Evolutionary conservation across 2,797 vertebrate species (phyloP).

Genomic region (Micromesistius poutassou): DNA sequence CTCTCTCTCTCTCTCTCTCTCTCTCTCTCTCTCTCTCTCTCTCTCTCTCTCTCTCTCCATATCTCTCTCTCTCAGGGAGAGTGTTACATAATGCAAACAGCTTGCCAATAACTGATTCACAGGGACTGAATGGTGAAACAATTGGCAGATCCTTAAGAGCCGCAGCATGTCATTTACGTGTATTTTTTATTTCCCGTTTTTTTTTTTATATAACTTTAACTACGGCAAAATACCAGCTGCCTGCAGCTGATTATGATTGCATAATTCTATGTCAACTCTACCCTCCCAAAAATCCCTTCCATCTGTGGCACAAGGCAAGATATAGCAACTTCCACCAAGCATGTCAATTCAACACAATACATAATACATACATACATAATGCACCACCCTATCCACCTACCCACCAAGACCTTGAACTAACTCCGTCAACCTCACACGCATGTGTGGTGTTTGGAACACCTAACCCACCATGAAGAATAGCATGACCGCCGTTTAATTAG

Average conservation of each 20-base stretch:
- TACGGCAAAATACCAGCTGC: neutral
- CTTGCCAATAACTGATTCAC: neutral
- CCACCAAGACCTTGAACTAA: neutral
- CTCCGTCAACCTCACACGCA: neutral
- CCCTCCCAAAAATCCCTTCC: neutral
- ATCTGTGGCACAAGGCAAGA: neutral
- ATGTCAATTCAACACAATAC: no score
- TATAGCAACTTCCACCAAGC: neutral
- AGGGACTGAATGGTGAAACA: neutral
- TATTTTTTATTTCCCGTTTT: neutral
- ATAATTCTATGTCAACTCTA: neutral
- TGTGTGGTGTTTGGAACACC: neutral
- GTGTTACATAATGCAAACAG: neutral
- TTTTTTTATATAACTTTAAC: neutral
- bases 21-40: neutral
- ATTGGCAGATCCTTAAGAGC: neutral
- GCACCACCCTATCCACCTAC: neutral
- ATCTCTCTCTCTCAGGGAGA: neutral
- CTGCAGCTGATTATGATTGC: neutral
- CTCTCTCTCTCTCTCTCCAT: neutral
- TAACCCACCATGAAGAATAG: neutral
- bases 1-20: neutral
- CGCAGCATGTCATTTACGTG: neutral
- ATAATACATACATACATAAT: neutral
- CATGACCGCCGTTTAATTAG: neutral